phyloP scores from a whole-genome alignment of 1,140 invertebrate genomes.

The Geopemphigus sp. region DNA sequence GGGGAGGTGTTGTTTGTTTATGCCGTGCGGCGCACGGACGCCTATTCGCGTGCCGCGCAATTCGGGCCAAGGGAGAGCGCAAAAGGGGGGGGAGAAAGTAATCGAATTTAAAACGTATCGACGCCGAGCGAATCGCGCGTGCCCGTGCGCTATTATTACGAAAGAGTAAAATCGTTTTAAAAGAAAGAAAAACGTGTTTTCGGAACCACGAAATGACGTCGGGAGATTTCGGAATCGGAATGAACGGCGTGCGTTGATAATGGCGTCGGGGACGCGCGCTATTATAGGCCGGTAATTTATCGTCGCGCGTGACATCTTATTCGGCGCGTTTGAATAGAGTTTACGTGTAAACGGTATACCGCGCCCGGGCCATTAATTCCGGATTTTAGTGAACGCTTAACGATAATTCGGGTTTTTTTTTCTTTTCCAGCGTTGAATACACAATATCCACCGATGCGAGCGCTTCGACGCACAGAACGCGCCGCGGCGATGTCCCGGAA shows the following conservation, averaged over 20 bases:
- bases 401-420: not conserved
- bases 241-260: not conserved
- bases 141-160: not conserved
- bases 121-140: not conserved
- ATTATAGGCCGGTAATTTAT: constrained; percentile 28
- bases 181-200: not conserved
- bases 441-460: not conserved
- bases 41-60: too few species aligned
- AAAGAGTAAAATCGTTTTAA: not conserved
- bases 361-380: not conserved
- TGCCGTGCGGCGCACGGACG: too few species aligned
- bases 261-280: not conserved
- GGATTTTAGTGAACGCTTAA: not conserved
- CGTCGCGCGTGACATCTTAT: not conserved
- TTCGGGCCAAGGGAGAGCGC: too few species aligned
- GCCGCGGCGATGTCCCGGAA: too few species aligned
- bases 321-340: not conserved
- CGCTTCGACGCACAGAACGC: too few species aligned
- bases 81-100: not conserved
- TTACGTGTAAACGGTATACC: too few species aligned
- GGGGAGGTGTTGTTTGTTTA: too few species aligned
- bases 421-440: not conserved
- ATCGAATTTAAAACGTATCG: constrained; percentile 10
- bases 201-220: not conserved
- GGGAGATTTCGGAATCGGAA: constrained; percentile 2